These are phyloP conservation scores for Synanceia verrucosa DNA, from an alignment of 2,797 vertebrate species.

Conservation along the genomic window DNA sequence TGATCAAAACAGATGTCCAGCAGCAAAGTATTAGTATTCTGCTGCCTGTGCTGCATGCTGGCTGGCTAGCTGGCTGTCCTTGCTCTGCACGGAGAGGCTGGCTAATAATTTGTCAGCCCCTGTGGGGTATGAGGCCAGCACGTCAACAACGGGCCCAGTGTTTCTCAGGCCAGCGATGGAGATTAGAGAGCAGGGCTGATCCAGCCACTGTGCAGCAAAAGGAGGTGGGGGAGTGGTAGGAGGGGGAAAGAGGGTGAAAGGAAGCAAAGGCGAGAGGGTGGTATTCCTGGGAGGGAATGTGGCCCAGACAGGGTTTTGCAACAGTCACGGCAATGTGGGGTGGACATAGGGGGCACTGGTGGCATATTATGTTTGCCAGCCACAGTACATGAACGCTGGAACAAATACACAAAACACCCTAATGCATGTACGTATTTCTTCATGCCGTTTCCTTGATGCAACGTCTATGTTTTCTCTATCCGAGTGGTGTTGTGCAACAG, in stretches of 20 bases:
- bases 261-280: conserved; percentile 36
- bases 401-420: conserved; percentile 15
- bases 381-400: conserved; percentile 9
- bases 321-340: conserved; percentile 31
- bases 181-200: conserved; percentile 77
- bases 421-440: conserved; percentile 1
- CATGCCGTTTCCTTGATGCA: conserved; percentile 28
- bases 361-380: conserved; percentile 24
- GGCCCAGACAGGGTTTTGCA: conserved; percentile 54
- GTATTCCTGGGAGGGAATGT: conserved; percentile 51
- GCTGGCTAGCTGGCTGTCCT: conserved; percentile 52
- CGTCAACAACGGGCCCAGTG: conserved; percentile 83
- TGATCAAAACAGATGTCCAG: conserved; percentile 60
- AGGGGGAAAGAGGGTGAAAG: conserved; percentile 24
- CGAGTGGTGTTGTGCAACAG: conserved; percentile 64
- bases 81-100: conserved; percentile 66
- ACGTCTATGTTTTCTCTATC: conserved; percentile 40
- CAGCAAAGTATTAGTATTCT: conserved; percentile 58
- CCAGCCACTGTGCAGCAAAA: conserved; percentile 56
- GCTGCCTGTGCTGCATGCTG: conserved; percentile 32
- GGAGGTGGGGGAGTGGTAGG: conserved; percentile 3
- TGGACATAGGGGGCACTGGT: conserved; percentile 21
- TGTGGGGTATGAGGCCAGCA: conserved; percentile 77
- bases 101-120: conserved; percentile 84
- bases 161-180: conserved; percentile 77